These are phyloP conservation scores for Chrysemys picta DNA, from an alignment of 2,113 vertebrate species.

Conservation along the genomic window DNA sequence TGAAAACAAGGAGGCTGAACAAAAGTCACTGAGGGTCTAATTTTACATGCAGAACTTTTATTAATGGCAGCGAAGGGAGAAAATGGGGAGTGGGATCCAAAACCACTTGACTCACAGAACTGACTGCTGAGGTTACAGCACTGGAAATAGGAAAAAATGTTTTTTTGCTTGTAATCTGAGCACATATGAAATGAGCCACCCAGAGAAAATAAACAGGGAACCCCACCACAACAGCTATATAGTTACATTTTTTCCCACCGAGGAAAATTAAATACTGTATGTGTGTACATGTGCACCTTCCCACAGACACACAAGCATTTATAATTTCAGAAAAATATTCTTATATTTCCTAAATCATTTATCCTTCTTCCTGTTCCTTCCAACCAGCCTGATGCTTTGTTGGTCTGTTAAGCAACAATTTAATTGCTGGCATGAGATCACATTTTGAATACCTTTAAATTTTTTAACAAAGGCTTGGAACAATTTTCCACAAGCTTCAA, in stretches of 20 bases:
- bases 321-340: not conserved
- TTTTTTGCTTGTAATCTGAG: not conserved
- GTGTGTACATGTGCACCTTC: not conserved
- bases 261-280: not conserved
- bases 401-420: not conserved
- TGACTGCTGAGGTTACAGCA: not conserved
- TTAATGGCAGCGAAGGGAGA: not conserved
- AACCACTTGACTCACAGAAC: not conserved
- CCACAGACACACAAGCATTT: not conserved
- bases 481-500: not conserved
- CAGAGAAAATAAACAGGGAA: not conserved
- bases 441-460: not conserved
- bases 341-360: not conserved
- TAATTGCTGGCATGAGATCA: not conserved
- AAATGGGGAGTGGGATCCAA: not conserved
- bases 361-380: not conserved
- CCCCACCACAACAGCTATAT: not conserved
- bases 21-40: not conserved
- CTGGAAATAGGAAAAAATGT: not conserved
- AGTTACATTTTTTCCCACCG: accelerated
- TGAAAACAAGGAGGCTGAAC: conserved; percentile 11
- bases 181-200: not conserved
- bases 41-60: not conserved
- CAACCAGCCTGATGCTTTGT: not conserved
- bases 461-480: not conserved